Base-by-base conservation (phyloP, 2,888 invertebrate species). In the Sesia apiformis region DNA sequence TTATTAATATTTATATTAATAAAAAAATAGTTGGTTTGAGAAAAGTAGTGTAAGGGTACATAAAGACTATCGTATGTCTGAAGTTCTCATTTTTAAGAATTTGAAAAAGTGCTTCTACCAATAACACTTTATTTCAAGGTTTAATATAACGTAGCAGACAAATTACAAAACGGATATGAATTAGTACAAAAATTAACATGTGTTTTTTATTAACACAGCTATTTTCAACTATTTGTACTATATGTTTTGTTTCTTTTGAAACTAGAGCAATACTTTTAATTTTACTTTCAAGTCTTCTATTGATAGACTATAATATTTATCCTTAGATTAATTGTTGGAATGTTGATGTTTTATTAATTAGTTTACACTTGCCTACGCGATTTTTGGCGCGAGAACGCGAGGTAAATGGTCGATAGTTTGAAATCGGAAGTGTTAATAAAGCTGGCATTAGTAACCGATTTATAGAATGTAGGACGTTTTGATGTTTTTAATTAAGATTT, bases 211-310 rank as follows among this genome's bases (percentile, higher is more conserved):
- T 55, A 60, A 63, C 67, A 72, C 77, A 70, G 72, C 73, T 71
- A 66, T 8, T 23, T 46, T 46, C 46, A 46, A 46, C 46, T 56
- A 53, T 46, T 61, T 63, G 54, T 61, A 56, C 55, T 57, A 64
- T 23, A 23, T 23, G 63, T 72, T 77, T 78, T 81, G 78, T 83
- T 82, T 78, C 69, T 71, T 76, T 75, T 67, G 72, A 78, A 74
- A 74, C 71, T 72, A 62, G 74, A 76, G 70, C 70, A 73, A 75
- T 76, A 74, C 70, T 74, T 76, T 74, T 72, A 67, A 70, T 70
- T 69, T 69, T 72, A 73, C 72, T 68, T 66, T 75, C 76, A 74
- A 69, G 68, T 67, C 71, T 67, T 76, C 69, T 76, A 70, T 72
- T 46, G 8, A 0, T 8, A 7, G 41, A 41, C 7, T 5, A 7